Conservation (phyloP, 2,113 vertebrate genomes). For the Stegastes partitus region DNA sequence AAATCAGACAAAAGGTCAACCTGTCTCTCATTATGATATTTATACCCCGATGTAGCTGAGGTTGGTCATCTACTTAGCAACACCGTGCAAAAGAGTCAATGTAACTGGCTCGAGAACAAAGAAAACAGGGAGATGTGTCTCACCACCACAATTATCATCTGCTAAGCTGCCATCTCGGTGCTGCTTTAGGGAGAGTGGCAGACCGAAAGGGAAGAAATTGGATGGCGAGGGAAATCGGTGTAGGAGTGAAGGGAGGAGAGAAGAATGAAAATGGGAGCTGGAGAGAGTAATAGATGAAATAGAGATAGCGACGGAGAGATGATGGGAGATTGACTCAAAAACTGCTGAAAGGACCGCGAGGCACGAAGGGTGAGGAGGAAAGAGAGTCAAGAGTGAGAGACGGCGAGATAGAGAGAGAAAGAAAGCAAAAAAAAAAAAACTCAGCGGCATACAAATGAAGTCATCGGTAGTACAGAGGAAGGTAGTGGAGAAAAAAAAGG, state of each 20-base stretch:
- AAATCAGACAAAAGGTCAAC: too few species aligned
- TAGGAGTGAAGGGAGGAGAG: constrained; percentile 36
- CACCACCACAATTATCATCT: constrained; percentile 59
- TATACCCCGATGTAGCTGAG: neutral
- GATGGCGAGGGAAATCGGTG: constrained; percentile 10
- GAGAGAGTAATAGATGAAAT: constrained; percentile 55
- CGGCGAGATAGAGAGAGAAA: neutral
- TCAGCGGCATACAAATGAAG: constrained; percentile 68
- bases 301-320: constrained; percentile 51
- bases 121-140: constrained; percentile 33
- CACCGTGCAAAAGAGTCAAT: neutral
- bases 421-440: constrained; percentile 6
- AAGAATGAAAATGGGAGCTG: constrained; percentile 45
- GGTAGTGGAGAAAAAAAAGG: neutral
- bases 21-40: neutral
- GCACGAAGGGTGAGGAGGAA: constrained; percentile 39
- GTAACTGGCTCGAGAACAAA: constrained; percentile 49
- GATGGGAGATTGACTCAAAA: constrained; percentile 46
- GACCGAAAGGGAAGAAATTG: constrained; percentile 30
- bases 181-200: constrained; percentile 56
- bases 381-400: constrained; percentile 30
- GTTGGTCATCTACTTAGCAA: neutral
- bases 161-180: constrained; percentile 47
- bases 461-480: constrained; percentile 38
- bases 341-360: constrained; percentile 13